Conservation (phyloP, 1,140 invertebrate species). For the Harpegnathos saltator region DNA sequence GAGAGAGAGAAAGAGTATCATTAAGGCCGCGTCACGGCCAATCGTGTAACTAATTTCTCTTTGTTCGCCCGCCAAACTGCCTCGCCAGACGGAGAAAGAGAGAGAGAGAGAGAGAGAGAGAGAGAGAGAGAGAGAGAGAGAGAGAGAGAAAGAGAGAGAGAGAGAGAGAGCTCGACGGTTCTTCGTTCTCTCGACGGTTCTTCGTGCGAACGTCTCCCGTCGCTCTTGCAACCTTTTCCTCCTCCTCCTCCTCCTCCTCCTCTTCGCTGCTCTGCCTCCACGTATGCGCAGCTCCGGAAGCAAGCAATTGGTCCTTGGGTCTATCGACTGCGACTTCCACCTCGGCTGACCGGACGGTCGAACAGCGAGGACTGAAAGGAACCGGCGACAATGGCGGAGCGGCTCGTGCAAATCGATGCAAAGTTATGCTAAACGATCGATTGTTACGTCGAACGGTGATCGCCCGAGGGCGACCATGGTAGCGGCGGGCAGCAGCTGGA, state of each 20-base stretch:
- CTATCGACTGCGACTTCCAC: too few species aligned
- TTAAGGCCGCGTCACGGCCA: slow-evolving; percentile 29
- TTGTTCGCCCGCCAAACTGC: slow-evolving; percentile 15
- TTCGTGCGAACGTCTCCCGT: slow-evolving; percentile 21
- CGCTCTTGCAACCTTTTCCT: background rate
- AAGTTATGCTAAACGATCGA: slow-evolving; percentile 22
- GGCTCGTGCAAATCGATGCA: background rate
- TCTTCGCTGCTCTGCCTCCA: background rate
- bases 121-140: too few species aligned
- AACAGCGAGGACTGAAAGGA: background rate
- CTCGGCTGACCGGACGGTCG: too few species aligned
- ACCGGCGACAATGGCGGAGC: background rate
- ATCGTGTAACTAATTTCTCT: slow-evolving; percentile 46
- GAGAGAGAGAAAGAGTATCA: slow-evolving; percentile 31
- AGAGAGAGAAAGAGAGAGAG: too few species aligned
- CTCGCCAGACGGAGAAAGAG: background rate
- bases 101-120: too few species aligned
- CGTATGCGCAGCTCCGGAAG: background rate
- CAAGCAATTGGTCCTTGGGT: too few species aligned
- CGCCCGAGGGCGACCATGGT: background rate
- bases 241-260: background rate
- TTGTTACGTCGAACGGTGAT: background rate
- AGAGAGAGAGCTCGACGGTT: background rate
- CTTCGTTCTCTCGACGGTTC: background rate
- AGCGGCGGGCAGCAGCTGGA: slow-evolving; percentile 7